These are phyloP conservation scores for Graptemys geographica DNA, from an alignment of 2,797 vertebrate species.

Conservation along the genomic window DNA sequence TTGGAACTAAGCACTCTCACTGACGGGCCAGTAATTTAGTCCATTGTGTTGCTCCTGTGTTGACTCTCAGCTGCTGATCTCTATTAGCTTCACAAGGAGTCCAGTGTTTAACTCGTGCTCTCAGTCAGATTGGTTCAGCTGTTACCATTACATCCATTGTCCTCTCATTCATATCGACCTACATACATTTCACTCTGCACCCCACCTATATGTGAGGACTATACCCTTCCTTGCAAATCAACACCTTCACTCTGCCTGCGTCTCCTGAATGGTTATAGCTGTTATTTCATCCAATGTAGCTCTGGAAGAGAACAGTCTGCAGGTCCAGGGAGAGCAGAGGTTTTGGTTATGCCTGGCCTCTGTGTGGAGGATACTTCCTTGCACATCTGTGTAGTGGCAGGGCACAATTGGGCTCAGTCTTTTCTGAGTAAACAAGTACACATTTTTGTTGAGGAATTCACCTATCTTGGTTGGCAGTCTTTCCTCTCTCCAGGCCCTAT, in stretches of 20 bases:
- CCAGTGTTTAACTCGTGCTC: no score
- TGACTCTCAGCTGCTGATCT: neutral
- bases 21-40: neutral
- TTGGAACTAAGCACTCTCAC: neutral
- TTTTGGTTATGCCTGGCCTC: neutral
- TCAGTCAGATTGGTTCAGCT: neutral
- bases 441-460: neutral
- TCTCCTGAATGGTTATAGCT: neutral
- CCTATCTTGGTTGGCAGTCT: neutral
- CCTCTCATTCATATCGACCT: neutral
- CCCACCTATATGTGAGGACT: neutral
- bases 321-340: neutral
- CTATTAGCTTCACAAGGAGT: no score
- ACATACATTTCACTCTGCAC: neutral
- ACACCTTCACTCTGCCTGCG: neutral
- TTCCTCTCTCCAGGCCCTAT: neutral
- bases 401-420: neutral
- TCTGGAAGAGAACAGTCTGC: neutral
- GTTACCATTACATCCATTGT: neutral
- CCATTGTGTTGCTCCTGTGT: neutral
- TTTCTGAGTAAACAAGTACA: neutral
- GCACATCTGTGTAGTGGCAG: rapidly evolving
- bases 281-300: neutral
- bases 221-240: neutral
- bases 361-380: neutral